Conservation (phyloP, 2,888 invertebrate species). For the Cacoxenus indagator region DNA sequence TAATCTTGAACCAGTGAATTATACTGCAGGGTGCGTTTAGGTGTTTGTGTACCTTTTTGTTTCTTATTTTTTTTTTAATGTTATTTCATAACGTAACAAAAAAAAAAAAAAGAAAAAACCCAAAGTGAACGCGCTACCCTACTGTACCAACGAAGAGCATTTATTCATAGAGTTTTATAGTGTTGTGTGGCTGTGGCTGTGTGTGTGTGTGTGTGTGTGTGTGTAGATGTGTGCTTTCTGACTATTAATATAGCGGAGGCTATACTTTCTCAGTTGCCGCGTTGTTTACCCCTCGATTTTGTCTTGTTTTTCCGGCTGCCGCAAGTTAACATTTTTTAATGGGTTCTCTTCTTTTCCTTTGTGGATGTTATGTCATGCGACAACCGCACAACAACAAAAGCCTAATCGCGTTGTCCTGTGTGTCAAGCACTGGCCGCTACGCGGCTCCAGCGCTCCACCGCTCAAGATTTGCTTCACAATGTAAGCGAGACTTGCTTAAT, state of each 20-base stretch:
- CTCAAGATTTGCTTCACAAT: no score
- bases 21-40: no score
- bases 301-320: neutral
- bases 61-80: no score
- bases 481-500: constrained; percentile 42
- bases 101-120: no score
- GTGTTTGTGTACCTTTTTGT: no score
- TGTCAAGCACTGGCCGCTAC: neutral
- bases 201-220: neutral
- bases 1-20: no score
- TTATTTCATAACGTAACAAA: no score
- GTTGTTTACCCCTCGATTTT: neutral
- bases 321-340: neutral
- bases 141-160: no score
- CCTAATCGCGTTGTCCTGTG: neutral
- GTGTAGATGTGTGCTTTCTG: neutral
- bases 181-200: neutral
- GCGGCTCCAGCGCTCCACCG: no score
- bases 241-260: neutral
- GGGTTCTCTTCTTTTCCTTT: neutral
- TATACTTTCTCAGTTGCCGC: neutral
- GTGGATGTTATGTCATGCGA: neutral
- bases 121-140: no score
- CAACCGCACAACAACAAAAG: no score
- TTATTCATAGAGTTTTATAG: no score